Evolutionary conservation across 1,140 invertebrate species (phyloP).

Genomic region (silkworm (Bombyx mori)): DNA sequence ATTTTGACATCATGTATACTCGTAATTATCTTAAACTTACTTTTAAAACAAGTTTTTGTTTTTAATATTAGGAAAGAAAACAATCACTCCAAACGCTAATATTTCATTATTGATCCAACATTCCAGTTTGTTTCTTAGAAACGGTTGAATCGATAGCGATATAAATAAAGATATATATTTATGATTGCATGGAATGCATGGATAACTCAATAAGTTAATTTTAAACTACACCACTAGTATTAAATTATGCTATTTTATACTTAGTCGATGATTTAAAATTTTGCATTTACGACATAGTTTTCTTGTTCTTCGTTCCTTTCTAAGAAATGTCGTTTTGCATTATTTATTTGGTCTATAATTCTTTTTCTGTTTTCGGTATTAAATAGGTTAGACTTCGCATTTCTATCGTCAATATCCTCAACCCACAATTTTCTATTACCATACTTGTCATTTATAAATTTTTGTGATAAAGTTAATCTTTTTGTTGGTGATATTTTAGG

Average conservation of each 20-base stretch:
- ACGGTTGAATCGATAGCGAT: constrained; percentile 44
- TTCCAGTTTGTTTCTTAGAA: constrained; percentile 28
- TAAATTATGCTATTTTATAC: constrained; percentile 17
- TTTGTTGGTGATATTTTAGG: constrained; percentile 43
- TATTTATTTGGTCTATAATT: constrained; percentile 48
- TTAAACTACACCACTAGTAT: constrained; percentile 32
- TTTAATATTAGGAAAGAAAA: too few species aligned
- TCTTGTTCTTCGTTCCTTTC: constrained; percentile 41
- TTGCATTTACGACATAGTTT: constrained; percentile 22
- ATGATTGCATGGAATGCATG: too few species aligned
- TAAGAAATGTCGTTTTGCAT: constrained; percentile 43
- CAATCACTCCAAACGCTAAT: too few species aligned
- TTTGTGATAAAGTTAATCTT: constrained; percentile 63
- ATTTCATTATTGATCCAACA: constrained; percentile 30
- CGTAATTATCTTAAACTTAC: neutral
- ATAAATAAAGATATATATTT: constrained; percentile 4
- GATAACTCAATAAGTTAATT: constrained; percentile 4
- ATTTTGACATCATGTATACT: constrained; percentile 69
- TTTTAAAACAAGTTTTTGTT: too few species aligned
- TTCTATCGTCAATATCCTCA: constrained; percentile 46
- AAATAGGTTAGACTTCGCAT: constrained; percentile 34
- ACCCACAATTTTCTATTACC: constrained; percentile 65
- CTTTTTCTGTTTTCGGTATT: constrained; percentile 52
- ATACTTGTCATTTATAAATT: constrained; percentile 71
- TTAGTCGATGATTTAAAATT: constrained; percentile 25